Evolutionary conservation across 1,140 invertebrate genomes (phyloP).

Genomic region (Drosophila repleta): DNA sequence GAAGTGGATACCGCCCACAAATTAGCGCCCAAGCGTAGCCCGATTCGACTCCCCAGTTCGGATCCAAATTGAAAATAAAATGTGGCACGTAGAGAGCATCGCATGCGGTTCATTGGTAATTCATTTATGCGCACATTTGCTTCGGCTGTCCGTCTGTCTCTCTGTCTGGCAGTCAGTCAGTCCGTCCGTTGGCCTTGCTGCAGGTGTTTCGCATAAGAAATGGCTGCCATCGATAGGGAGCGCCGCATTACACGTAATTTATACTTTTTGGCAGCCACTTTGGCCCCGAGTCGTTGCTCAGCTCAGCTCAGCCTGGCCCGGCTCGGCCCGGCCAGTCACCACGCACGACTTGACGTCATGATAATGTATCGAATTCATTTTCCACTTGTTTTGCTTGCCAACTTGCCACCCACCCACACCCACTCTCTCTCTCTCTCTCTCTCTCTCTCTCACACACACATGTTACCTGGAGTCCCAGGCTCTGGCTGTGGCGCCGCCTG

Average conservation of each 20-base stretch:
- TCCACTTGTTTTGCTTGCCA: slow-evolving; percentile 79
- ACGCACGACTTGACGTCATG: slow-evolving; percentile 79
- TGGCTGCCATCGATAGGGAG: slow-evolving; percentile 67
- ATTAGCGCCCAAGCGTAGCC: slow-evolving; percentile 53
- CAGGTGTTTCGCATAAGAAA: slow-evolving; percentile 80
- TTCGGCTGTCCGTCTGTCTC: slow-evolving; percentile 10
- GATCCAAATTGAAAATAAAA: slow-evolving; percentile 77
- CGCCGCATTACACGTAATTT: slow-evolving; percentile 71
- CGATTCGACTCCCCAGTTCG: not conserved
- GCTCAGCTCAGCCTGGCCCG: not conserved
- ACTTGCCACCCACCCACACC: slow-evolving; percentile 56
- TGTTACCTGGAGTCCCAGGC: slow-evolving; percentile 20
- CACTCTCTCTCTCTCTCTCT: not conserved
- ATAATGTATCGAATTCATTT: slow-evolving; percentile 83
- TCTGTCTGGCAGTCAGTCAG: not conserved
- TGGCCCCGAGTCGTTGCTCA: slow-evolving; percentile 14
- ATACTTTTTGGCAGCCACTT: slow-evolving; percentile 76
- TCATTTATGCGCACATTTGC: slow-evolving; percentile 81
- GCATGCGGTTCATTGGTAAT: slow-evolving; percentile 80
- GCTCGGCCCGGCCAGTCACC: slow-evolving; percentile 31
- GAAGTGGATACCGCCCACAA: slow-evolving; percentile 45
- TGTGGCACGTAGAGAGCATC: slow-evolving; percentile 45
- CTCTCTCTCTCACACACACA: slow-evolving; percentile 1
- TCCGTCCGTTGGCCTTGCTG: slow-evolving; percentile 37
- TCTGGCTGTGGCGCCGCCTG: slow-evolving; percentile 4